Conservation (phyloP, 1,140 invertebrate species). For the Ceratosolen fusciceps region DNA sequence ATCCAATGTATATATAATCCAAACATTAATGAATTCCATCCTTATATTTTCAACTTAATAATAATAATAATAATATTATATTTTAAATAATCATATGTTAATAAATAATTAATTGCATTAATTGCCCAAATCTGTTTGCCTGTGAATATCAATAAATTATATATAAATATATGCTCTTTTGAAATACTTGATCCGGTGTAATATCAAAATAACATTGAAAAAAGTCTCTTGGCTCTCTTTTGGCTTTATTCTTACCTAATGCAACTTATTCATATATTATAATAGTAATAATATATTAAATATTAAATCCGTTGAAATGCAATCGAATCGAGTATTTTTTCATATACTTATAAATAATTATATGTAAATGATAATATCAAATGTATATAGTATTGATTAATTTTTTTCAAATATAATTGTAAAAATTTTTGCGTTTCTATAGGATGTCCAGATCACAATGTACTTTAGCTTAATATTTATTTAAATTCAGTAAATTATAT, state of each 20-base stretch:
- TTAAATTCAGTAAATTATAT: no score
- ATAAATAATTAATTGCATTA: background rate
- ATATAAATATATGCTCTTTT: conserved; percentile 25
- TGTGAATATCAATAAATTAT: background rate
- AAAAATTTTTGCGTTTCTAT: conserved; percentile 5
- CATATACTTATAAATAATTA: conserved; percentile 17
- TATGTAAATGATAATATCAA: background rate
- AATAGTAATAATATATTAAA: conserved; percentile 12
- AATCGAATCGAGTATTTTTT: background rate
- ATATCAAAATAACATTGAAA: background rate
- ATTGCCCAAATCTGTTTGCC: conserved; percentile 12
- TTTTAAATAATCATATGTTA: background rate
- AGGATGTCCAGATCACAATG: background rate
- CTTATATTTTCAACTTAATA: no score
- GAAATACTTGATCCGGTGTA: background rate
- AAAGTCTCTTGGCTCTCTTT: background rate
- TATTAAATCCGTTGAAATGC: conserved; percentile 26
- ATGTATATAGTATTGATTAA: background rate
- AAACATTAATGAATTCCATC: no score
- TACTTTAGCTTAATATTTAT: no score
- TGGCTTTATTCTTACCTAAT: no score
- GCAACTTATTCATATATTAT: no score
- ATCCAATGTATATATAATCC: no score
- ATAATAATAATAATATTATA: no score
- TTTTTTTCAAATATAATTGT: background rate